Evolutionary conservation across 2,113 vertebrate species (phyloP).

Genomic region (Tichodroma muraria): DNA sequence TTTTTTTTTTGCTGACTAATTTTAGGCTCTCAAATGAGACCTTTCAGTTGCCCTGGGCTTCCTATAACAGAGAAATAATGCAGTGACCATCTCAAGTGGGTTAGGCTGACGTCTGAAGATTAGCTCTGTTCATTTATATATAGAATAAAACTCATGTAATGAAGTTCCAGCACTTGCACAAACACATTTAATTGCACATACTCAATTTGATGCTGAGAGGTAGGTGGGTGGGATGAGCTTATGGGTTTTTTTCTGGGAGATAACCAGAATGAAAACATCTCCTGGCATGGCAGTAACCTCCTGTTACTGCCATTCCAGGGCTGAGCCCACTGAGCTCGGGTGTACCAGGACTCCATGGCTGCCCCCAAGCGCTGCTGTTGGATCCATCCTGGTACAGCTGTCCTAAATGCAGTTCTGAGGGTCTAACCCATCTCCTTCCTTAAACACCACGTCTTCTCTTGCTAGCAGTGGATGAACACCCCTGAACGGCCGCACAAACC

Average conservation of each 20-base stretch:
- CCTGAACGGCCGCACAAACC: not conserved
- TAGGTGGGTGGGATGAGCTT: not conserved
- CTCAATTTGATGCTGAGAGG: not conserved
- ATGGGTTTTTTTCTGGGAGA: not conserved
- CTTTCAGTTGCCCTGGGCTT: not conserved
- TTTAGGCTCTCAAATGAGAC: not conserved
- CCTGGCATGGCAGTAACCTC: no score
- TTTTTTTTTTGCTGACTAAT: not conserved
- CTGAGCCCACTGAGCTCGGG: not conserved
- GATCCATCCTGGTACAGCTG: not conserved
- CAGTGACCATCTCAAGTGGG: not conserved
- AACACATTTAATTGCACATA: not conserved
- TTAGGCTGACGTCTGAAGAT: not conserved
- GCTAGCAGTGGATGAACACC: fast-evolving
- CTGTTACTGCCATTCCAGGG: not conserved
- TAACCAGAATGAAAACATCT: not conserved
- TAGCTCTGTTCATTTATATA: not conserved
- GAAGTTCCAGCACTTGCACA: not conserved
- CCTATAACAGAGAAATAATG: not conserved
- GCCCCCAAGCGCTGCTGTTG: not conserved
- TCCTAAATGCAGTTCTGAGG: not conserved
- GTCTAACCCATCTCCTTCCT: not conserved
- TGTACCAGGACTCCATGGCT: not conserved
- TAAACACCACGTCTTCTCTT: fast-evolving
- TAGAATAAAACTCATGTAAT: not conserved